Evolutionary conservation across 2,113 vertebrate species (phyloP).

Genomic region (Ictidomys tridecemlineatus): DNA sequence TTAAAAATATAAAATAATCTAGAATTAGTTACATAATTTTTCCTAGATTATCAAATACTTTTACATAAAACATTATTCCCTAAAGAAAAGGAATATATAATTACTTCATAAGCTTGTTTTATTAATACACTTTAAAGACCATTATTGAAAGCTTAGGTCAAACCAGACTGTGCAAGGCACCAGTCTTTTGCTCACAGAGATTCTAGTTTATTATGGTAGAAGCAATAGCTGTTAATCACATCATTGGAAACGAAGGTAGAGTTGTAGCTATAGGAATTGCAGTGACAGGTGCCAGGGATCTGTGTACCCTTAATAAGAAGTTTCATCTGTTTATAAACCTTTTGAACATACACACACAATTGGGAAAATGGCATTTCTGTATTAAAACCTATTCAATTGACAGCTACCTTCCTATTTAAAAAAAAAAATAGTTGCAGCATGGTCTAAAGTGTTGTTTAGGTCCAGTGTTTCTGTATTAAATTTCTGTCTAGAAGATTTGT

Average conservation of each 20-base stretch:
- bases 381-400: neutral
- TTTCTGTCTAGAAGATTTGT: neutral
- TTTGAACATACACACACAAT: neutral
- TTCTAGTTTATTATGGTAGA: neutral
- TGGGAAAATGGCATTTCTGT: neutral
- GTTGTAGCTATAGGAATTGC: neutral
- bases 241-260: neutral
- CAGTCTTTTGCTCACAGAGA: neutral
- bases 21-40: neutral
- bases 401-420: neutral
- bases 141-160: neutral
- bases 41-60: neutral
- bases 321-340: neutral
- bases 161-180: neutral
- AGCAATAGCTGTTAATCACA: neutral
- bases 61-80: neutral
- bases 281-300: neutral
- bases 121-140: neutral
- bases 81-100: neutral
- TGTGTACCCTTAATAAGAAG: neutral
- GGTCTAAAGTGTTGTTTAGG: neutral
- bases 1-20: neutral
- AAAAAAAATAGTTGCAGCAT: neutral
- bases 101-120: neutral
- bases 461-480: neutral